Base-by-base conservation (phyloP, 2,797 vertebrate genomes). In the Artibeus lituratus region DNA sequence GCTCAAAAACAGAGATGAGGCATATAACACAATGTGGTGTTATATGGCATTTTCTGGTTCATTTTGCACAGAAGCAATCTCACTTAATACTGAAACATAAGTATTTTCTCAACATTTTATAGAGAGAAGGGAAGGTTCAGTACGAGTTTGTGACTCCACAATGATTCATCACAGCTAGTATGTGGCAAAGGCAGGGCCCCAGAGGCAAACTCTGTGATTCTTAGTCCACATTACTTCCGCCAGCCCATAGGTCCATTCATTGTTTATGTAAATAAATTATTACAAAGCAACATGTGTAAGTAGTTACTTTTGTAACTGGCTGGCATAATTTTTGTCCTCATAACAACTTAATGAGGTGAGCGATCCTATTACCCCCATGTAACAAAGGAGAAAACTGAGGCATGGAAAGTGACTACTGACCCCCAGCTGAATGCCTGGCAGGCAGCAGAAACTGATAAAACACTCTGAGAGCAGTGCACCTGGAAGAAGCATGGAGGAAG, bases 401-500 rank as follows among this genome's bases (percentile, higher is more conserved):
- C 29, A 53, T 55, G 90, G 87, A 73, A 91, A 76, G 18, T 21
- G 5, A 73, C 55, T 21, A 69, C 35, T 35, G 57, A 51, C n/a
- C 14, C 67, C 39, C 47, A 35, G 29, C 18, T 69, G 18, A 4
- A 80, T 35, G 59, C 35, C 74, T 74, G 76, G 65, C 65, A 32
- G 35, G 59, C 67, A 49, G 26, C 47, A 89, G 44, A 91, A 82
- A 88, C 74, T 12, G 57, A 91, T 21, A 76, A 88, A 89, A 94
- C 74, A 89, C 59, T 53, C 24, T 2, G 44, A 89, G 35, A 94
- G 80, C 89, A 44, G 74, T 57, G 82, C 82, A 91, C 94, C 94
- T 57, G 0, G 92, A 94, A 96, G 82, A 90, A 85, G 44, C 42
- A 55, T 44, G 57, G 78, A 95, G 83, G 59, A 97, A 95, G 91